Evolutionary conservation across 2,797 vertebrate species (phyloP).

Genomic region (Furcifer pardalis): DNA sequence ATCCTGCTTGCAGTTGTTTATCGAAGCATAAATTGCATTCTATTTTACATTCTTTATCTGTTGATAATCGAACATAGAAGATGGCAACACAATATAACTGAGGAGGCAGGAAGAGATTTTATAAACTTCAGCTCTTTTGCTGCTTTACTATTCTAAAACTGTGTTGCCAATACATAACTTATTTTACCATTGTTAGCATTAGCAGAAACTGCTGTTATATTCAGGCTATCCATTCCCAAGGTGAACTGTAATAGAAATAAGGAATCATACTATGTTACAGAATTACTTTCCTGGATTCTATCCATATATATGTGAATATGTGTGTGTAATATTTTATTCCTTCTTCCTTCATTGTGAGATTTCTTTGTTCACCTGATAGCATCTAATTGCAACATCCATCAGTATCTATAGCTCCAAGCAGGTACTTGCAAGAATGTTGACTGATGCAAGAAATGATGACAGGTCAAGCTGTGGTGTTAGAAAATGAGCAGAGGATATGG

Average conservation of each 20-base stretch:
- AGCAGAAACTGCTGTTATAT: background rate
- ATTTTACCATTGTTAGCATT: conserved; percentile 29
- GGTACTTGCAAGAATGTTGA: background rate
- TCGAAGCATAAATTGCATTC: background rate
- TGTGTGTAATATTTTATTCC: conserved; percentile 6
- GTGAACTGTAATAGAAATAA: background rate
- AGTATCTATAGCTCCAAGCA: conserved; percentile 12
- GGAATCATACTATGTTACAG: conserved; percentile 30
- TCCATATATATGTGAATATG: background rate
- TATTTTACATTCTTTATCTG: background rate
- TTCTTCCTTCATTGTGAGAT: background rate
- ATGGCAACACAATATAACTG: background rate
- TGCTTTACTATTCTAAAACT: conserved; percentile 15
- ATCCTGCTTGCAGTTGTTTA: background rate
- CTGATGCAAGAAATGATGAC: background rate
- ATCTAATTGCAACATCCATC: conserved; percentile 16
- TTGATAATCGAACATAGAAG: no score
- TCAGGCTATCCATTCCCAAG: background rate
- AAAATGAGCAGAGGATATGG: background rate
- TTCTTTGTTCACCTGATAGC: conserved; percentile 20
- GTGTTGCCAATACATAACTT: conserved; percentile 17
- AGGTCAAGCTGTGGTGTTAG: background rate
- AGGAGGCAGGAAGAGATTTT: background rate
- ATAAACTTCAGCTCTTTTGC: conserved; percentile 12
- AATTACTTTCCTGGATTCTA: conserved; percentile 9